These are phyloP conservation scores for Bugula neritina DNA, from an alignment of 2,888 invertebrate genomes.

Conservation along the genomic window DNA sequence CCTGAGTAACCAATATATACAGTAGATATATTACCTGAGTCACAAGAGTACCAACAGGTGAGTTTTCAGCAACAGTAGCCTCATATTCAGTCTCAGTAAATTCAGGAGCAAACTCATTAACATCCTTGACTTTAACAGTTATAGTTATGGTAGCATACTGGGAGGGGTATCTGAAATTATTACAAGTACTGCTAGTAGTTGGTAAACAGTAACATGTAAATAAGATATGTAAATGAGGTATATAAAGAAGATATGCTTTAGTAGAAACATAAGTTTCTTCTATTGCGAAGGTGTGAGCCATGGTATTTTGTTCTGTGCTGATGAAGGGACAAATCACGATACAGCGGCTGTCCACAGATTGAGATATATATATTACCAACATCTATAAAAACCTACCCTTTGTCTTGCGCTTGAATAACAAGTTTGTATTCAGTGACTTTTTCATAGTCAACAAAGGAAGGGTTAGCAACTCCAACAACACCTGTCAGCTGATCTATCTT, in stretches of 20 bases:
- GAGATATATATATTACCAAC: no score
- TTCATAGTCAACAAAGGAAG: neutral
- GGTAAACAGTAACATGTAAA: no score
- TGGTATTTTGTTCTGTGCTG: no score
- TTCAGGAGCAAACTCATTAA: slow-evolving; percentile 18
- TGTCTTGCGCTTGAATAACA: slow-evolving; percentile 1
- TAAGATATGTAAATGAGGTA: no score
- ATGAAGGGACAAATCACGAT: no score
- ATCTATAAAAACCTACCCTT: slow-evolving; percentile 2
- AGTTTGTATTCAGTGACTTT: neutral
- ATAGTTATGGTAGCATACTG: slow-evolving; percentile 22
- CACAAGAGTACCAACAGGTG: neutral
- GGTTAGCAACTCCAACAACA: neutral
- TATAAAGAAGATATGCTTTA: no score
- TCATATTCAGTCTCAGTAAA: neutral
- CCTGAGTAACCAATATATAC: no score
- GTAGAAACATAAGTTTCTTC: no score
- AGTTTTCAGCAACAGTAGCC: slow-evolving; percentile 19
- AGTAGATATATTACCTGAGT: neutral
- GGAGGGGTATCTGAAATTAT: neutral
- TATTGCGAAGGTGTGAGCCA: no score
- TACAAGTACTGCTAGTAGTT: no score
- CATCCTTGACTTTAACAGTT: slow-evolving; percentile 8
- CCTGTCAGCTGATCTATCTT: neutral
- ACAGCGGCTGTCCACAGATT: no score